phyloP scores from a whole-genome alignment of 2,113 vertebrate genomes.

The chimpanzee (Pan troglodytes) region DNA sequence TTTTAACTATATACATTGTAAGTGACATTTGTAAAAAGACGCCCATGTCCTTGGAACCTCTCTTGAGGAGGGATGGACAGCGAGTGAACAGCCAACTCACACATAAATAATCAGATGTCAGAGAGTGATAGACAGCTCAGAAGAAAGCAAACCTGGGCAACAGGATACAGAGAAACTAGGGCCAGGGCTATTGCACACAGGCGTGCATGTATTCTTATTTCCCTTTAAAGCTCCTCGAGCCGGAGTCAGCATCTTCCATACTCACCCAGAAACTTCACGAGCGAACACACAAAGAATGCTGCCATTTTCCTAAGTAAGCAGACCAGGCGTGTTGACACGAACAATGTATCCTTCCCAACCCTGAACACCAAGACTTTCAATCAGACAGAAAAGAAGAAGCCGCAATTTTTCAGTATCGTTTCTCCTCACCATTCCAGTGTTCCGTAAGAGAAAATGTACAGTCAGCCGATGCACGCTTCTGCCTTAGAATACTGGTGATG shows the following conservation, averaged over 20 bases:
- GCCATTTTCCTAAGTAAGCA: neutral
- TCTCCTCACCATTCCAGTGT: neutral
- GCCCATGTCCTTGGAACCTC: neutral
- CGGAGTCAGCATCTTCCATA: neutral
- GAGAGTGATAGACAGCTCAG: neutral
- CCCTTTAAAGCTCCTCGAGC: neutral
- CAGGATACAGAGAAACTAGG: neutral
- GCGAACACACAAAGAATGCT: neutral
- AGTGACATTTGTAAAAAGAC: neutral
- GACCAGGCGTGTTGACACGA: neutral
- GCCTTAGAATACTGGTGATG: neutral
- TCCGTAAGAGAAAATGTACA: neutral
- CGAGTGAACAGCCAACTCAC: too few species aligned
- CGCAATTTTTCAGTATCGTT: fast-evolving
- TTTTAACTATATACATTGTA: neutral
- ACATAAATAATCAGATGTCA: neutral
- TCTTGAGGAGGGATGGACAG: neutral
- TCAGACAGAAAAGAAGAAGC: neutral
- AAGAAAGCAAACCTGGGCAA: neutral
- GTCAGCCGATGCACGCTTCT: neutral
- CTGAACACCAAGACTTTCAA: neutral
- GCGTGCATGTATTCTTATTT: fast-evolving
- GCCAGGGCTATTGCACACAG: fast-evolving
- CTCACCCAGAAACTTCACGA: neutral
- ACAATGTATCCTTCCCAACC: too few species aligned